phyloP scores from a whole-genome alignment of 2,888 invertebrate species.

The Willowsia nigromaculata region DNA sequence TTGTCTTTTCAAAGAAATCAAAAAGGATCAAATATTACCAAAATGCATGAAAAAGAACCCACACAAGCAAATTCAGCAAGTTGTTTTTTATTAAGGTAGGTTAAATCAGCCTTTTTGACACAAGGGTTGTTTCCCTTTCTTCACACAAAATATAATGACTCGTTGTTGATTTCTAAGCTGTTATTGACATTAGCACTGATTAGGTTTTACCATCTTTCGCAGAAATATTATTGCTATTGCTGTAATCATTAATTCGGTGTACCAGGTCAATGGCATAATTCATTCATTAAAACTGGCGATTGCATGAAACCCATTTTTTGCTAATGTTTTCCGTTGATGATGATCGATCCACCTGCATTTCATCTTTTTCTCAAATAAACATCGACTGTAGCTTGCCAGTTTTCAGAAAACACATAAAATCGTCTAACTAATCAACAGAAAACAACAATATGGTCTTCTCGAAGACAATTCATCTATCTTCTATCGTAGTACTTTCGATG shows the following conservation, averaged over 20 bases:
- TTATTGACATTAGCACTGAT: not conserved
- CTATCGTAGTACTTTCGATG: not conserved
- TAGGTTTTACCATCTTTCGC: not conserved
- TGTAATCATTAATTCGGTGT: not conserved
- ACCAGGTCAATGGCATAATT: constrained; percentile 53
- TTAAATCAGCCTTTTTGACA: no score
- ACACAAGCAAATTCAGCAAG: no score
- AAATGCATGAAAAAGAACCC: no score
- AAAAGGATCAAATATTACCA: no score
- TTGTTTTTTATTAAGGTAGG: no score
- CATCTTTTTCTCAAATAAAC: not conserved
- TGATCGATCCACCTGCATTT: not conserved
- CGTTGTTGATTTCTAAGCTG: not conserved
- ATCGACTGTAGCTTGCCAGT: not conserved
- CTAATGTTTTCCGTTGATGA: not conserved
- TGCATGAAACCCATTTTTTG: constrained; percentile 9
- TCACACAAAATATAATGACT: no score
- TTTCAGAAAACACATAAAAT: constrained; percentile 39
- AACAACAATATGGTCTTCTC: not conserved
- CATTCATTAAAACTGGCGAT: constrained; percentile 28
- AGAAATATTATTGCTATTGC: not conserved
- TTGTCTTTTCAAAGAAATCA: not conserved
- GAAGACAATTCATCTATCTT: not conserved
- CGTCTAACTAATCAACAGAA: not conserved
- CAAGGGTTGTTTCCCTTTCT: no score